Percentiles rank a stretch among this genome's conserved stretches.
Conservation (phyloP, 2,113 vertebrate species). For the Alces alces region DNA sequence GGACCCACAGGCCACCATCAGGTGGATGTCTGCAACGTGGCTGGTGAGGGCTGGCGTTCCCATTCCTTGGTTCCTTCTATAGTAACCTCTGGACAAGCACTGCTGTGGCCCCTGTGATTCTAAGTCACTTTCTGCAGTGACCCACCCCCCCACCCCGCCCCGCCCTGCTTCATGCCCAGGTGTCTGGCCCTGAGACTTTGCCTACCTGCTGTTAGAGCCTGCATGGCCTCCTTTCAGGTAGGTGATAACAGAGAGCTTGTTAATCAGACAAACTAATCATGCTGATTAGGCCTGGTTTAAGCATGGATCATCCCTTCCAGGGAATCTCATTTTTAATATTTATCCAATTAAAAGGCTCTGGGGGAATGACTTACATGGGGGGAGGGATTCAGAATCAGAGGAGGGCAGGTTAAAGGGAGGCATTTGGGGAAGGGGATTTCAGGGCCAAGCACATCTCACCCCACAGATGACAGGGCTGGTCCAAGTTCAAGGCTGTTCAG, state of each 20-base stretch:
- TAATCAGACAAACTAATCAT: conserved; percentile 59
- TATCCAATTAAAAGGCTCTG: conserved; percentile 29
- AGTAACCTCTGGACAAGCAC: background rate
- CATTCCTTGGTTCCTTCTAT: background rate
- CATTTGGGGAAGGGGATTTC: background rate
- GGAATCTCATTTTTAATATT: conserved; percentile 39
- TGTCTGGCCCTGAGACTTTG: background rate
- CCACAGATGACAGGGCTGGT: background rate
- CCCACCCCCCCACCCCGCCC: too few relatives aligned
- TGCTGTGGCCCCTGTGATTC: background rate
- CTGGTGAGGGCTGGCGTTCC: background rate
- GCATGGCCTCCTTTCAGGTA: background rate
- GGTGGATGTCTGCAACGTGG: background rate
- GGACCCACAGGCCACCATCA: background rate
- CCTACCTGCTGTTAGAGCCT: conserved; percentile 31
- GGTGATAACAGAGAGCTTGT: background rate
- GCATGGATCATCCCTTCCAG: background rate
- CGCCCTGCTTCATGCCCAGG: accelerated
- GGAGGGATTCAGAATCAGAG: background rate
- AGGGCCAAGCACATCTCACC: background rate
- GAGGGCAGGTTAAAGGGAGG: background rate
- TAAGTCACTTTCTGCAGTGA: background rate
- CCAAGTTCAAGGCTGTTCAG: background rate
- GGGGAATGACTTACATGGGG: background rate
- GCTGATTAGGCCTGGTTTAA: conserved; percentile 40